Conservation (phyloP, 2,113 vertebrate species). For the Etheostoma spectabile region DNA sequence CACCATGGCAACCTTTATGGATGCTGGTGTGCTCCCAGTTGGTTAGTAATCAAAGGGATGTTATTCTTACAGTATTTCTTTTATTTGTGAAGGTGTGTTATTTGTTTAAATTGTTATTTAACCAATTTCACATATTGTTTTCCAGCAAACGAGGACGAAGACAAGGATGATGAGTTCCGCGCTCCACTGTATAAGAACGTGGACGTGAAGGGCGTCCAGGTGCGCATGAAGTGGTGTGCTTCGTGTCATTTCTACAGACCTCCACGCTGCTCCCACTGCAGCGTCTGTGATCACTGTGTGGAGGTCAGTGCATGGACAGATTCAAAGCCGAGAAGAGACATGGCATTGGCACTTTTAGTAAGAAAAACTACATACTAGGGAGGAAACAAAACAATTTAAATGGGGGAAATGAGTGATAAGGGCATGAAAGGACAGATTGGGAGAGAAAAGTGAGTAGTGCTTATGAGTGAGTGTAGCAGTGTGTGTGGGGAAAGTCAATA, state of each 20-base stretch:
- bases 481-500: slow-evolving; percentile 51
- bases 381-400: slow-evolving; percentile 4
- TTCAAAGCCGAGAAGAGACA: neutral
- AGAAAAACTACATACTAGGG: neutral
- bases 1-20: slow-evolving; percentile 99
- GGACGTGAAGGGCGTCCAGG: slow-evolving; percentile 95
- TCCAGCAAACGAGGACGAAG: slow-evolving; percentile 94
- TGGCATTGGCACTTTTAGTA: neutral
- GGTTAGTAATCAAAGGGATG: slow-evolving; percentile 82
- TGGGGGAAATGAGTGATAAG: neutral
- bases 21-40: slow-evolving; percentile 95
- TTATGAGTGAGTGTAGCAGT: slow-evolving; percentile 17
- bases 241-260: slow-evolving; percentile 98
- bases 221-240: slow-evolving; percentile 98
- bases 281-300: slow-evolving; percentile 97
- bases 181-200: slow-evolving; percentile 97
- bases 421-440: neutral
- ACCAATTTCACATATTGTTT: neutral
- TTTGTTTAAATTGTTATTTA: neutral
- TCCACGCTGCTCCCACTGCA: slow-evolving; percentile 96
- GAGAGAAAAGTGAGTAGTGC: neutral
- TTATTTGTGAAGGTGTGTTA: neutral
- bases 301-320: slow-evolving; percentile 85
- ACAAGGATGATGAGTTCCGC: slow-evolving; percentile 88
- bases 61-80: neutral